Base-by-base conservation (phyloP, 1,140 invertebrate genomes). In the Melipona quadrifasciata region DNA sequence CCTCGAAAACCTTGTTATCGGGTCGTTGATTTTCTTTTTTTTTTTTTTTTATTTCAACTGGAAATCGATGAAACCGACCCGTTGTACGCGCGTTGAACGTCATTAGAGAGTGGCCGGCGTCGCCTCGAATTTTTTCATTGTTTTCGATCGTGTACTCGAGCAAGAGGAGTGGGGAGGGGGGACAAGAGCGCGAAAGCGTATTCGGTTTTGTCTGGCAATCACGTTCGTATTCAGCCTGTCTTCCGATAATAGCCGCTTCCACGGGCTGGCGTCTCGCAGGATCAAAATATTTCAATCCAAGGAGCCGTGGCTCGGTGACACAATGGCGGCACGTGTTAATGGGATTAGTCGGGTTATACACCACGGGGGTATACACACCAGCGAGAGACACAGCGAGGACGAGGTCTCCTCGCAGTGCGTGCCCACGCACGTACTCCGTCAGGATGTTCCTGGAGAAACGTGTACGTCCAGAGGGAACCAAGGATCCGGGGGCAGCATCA, bases 261-360 rank as follows among this genome's bases (percentile, higher is more conserved):
- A 70, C 67, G 57, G 31, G 68, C 67, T 80, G 61, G 80, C 76
- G 85, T 87, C 78, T 73, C 77, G 74, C 57, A 71, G 87, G 87
- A 87, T 90, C 85, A 89, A 90, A 92, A 92, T 92, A 91, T 92
- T 91, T 92, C 90, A 92, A 91, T 92, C 87, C 90, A 73, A 86
- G 86, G 86, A 90, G 84, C 75, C 86, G 88, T 90, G 75, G 87
- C 87, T 81, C 86, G 89, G 89, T 90, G 90, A 86, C 89, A 92
- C 91, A 90, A 90, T 92, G 90, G 87, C 89, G 92, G 91, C 91
- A 93, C 91, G 92, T 91, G 92, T 91, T 93, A 93, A 93, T 92
- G 89, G 91, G 92, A 93, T 93, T 92, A 93, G 88, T 83, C 84
- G 89, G 87, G 87, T 89, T 90, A 86, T 47, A 39, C 31, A 31